Conservation (phyloP, 1,140 invertebrate species). For the Zaprionus gabonicus region DNA sequence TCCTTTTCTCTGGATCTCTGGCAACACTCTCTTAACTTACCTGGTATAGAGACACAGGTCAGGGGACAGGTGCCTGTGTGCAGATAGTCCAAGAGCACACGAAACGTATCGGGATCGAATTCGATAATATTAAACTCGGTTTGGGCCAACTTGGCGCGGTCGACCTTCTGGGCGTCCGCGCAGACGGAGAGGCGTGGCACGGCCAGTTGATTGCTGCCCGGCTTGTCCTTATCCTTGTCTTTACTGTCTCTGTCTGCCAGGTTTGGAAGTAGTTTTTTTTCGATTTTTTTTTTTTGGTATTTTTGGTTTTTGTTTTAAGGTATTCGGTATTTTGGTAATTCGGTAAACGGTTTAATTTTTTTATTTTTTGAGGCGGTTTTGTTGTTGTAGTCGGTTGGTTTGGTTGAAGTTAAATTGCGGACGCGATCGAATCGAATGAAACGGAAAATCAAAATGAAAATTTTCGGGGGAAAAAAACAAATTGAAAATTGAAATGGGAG, state of each 20-base stretch:
- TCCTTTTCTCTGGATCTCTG: neutral
- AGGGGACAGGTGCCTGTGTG: conserved; percentile 96
- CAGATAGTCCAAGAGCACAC: conserved; percentile 94
- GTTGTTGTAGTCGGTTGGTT: conserved; percentile 25
- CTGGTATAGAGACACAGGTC: conserved; percentile 96
- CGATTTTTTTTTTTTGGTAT: conserved; percentile 19
- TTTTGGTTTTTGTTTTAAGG: conserved; percentile 9
- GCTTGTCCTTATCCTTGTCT: conserved; percentile 93
- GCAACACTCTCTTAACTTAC: conserved; percentile 41
- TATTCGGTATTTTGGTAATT: conserved; percentile 31
- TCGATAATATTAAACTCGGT: conserved; percentile 98
- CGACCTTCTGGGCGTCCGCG: conserved; percentile 96
- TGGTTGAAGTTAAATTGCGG: conserved; percentile 21
- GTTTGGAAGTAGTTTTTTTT: conserved; percentile 40
- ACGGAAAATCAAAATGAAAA: conserved; percentile 29
- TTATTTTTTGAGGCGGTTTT: conserved; percentile 16
- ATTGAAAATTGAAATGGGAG: conserved; percentile 19
- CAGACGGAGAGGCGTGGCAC: conserved; percentile 95
- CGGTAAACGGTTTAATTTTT: conserved; percentile 14
- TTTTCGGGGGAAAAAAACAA: conserved; percentile 15
- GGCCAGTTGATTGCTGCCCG: conserved; percentile 89
- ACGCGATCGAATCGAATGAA: conserved; percentile 26
- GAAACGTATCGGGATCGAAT: conserved; percentile 97
- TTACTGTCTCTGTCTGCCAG: conserved; percentile 89
- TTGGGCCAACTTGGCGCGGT: conserved; percentile 94